Conservation (phyloP, 2,797 vertebrate species). For the Masticophis lateralis region DNA sequence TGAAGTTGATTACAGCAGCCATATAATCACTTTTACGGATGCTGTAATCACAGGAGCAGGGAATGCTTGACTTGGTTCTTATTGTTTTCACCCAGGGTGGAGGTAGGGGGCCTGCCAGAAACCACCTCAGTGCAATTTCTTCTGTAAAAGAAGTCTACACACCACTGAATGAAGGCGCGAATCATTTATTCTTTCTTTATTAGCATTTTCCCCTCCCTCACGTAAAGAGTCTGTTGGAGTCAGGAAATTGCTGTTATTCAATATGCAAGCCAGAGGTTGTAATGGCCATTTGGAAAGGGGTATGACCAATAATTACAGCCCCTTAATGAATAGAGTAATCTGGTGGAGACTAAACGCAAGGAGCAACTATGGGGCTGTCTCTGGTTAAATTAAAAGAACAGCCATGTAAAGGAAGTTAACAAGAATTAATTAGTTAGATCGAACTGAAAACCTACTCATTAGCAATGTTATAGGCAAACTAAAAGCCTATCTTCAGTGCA, state of each 20-base stretch:
- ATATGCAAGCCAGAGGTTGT: constrained; percentile 81
- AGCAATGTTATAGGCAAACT: constrained; percentile 86
- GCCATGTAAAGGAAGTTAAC: constrained; percentile 82
- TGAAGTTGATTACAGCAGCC: constrained; percentile 85
- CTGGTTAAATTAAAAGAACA: constrained; percentile 83
- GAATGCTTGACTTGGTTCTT: constrained; percentile 82
- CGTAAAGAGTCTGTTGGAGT: constrained; percentile 78
- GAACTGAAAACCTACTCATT: constrained; percentile 85
- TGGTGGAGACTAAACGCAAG: constrained; percentile 80
- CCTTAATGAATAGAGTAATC: constrained; percentile 81
- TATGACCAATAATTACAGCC: constrained; percentile 83
- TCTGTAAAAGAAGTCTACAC: constrained; percentile 79
- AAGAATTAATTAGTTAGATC: constrained; percentile 89
- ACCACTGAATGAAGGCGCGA: constrained; percentile 79
- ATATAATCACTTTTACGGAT: constrained; percentile 86
- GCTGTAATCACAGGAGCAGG: constrained; percentile 84
- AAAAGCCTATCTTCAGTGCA: constrained; percentile 85
- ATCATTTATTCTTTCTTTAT: constrained; percentile 82
- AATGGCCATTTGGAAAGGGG: constrained; percentile 81
- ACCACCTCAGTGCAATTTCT: constrained; percentile 78
- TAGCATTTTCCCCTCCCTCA: constrained; percentile 81
- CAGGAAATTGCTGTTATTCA: constrained; percentile 85
- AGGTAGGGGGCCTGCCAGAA: constrained; percentile 78
- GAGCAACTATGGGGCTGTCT: constrained; percentile 76
- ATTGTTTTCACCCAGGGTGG: constrained; percentile 82